Evolutionary conservation across 2,797 vertebrate species (phyloP).

Genomic region (Delichon dasypus): DNA sequence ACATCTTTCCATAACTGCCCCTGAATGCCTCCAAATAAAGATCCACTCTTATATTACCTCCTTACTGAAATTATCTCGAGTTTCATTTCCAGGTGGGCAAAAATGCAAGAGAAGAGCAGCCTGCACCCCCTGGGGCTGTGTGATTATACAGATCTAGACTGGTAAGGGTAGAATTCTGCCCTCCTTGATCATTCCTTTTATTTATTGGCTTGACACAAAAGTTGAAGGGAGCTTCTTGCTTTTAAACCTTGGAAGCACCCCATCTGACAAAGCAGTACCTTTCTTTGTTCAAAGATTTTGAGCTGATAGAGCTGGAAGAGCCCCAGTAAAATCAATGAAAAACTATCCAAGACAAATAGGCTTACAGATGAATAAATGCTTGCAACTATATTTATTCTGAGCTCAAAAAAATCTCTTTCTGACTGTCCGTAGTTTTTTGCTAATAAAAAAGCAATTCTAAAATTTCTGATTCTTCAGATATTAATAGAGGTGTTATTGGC

Average conservation of each 20-base stretch:
- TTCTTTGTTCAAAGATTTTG: conserved; percentile 45
- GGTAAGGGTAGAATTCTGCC: not conserved
- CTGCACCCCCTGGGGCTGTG: not conserved
- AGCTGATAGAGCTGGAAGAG: conserved; percentile 50
- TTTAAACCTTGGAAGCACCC: conserved; percentile 23
- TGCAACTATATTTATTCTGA: conserved; percentile 63
- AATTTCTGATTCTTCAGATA: conserved; percentile 52
- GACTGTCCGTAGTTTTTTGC: conserved; percentile 37
- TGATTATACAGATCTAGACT: not conserved
- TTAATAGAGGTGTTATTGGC: conserved; percentile 3
- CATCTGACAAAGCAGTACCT: conserved; percentile 23
- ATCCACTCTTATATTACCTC: not conserved
- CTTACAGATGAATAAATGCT: conserved; percentile 55
- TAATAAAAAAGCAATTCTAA: conserved; percentile 30
- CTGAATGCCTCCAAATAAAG: not conserved
- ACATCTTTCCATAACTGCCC: not conserved
- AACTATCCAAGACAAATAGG: conserved; percentile 51
- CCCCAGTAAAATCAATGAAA: conserved; percentile 53
- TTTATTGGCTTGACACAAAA: conserved; percentile 11
- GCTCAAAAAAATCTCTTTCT: conserved; percentile 45
- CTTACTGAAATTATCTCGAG: not conserved
- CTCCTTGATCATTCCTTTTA: conserved; percentile 16
- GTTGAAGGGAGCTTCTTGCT: conserved; percentile 24
- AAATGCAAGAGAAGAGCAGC: not conserved
- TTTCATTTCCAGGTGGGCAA: not conserved